A percentile compares a stretch with the other conserved stretches of the same genome.
Conservation (phyloP, 2,113 vertebrate genomes). For the Taurulus bubalis region DNA sequence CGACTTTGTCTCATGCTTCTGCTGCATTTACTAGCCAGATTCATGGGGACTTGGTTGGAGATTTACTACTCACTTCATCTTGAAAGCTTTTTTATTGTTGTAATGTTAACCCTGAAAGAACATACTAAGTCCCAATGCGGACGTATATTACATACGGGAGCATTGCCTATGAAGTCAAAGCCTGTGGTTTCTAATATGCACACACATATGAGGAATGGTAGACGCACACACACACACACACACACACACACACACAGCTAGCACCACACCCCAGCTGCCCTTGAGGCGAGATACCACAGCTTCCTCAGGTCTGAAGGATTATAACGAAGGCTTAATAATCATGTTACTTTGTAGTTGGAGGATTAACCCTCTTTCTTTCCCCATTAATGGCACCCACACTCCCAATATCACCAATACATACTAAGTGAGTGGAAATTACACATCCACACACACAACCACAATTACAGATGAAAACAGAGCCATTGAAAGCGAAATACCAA, state of each 20-base stretch:
- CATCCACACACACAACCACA: conserved; percentile 4
- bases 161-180: conserved; percentile 44
- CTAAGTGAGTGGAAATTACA: conserved; percentile 30
- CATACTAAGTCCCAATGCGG: conserved; percentile 58
- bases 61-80: conserved; percentile 80
- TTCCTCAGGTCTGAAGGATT: conserved; percentile 64
- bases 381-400: conserved; percentile 45
- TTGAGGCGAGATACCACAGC: conserved; percentile 47
- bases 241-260: conserved; percentile 10
- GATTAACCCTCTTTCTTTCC: conserved; percentile 60
- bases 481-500: conserved; percentile 36
- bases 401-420: conserved; percentile 17
- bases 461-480: conserved; percentile 38
- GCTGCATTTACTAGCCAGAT: conserved; percentile 72
- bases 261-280: conserved; percentile 36
- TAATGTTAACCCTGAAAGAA: conserved; percentile 80
- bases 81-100: conserved; percentile 85
- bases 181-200: conserved; percentile 61
- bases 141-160: conserved; percentile 67
- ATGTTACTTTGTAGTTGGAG: conserved; percentile 54
- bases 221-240: conserved; percentile 4
- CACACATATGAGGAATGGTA: conserved; percentile 29
- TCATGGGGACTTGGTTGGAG: conserved; percentile 66
- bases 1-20: conserved; percentile 62
- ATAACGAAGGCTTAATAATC: conserved; percentile 65